These are phyloP conservation scores for Anableps anableps DNA, from an alignment of 2,797 vertebrate species.

Conservation along the genomic window DNA sequence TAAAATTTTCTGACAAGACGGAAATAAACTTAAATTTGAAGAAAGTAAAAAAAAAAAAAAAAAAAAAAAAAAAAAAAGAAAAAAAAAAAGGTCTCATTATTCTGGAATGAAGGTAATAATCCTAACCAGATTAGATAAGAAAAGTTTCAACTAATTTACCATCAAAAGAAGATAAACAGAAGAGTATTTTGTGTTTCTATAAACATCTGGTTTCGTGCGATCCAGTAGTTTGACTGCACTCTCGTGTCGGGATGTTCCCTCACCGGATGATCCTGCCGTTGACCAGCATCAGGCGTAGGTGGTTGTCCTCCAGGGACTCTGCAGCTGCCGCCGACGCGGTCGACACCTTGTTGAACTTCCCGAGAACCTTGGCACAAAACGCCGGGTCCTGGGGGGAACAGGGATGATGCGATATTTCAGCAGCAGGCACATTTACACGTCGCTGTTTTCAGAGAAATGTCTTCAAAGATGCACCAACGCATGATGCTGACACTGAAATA, in stretches of 20 bases:
- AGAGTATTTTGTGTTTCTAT: background rate
- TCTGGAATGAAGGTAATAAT: no score
- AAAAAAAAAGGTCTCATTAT: no score
- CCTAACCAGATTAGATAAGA: no score
- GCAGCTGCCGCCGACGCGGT: slow-evolving; percentile 89
- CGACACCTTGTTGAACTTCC: slow-evolving; percentile 93
- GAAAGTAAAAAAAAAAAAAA: no score
- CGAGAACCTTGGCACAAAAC: slow-evolving; percentile 87
- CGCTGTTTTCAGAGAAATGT: background rate
- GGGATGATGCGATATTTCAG: background rate
- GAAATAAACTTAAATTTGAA: no score
- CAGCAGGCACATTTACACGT: background rate
- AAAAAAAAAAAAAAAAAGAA: no score
- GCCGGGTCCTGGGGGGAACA: slow-evolving; percentile 78
- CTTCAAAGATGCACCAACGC: background rate
- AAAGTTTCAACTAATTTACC: no score
- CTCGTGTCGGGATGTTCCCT: slow-evolving; percentile 12
- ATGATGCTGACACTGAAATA: background rate
- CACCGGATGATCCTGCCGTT: slow-evolving; percentile 96
- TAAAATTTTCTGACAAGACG: no score
- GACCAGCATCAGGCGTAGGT: slow-evolving; percentile 91
- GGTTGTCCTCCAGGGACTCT: slow-evolving; percentile 89
- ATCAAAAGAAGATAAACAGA: background rate
- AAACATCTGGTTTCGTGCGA: background rate
- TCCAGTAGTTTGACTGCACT: background rate